Percentiles rank a stretch among this genome's conserved stretches.
Evolutionary conservation across 2,113 vertebrate genomes (phyloP).

Genomic region (Ptilonorhynchus violaceus): DNA sequence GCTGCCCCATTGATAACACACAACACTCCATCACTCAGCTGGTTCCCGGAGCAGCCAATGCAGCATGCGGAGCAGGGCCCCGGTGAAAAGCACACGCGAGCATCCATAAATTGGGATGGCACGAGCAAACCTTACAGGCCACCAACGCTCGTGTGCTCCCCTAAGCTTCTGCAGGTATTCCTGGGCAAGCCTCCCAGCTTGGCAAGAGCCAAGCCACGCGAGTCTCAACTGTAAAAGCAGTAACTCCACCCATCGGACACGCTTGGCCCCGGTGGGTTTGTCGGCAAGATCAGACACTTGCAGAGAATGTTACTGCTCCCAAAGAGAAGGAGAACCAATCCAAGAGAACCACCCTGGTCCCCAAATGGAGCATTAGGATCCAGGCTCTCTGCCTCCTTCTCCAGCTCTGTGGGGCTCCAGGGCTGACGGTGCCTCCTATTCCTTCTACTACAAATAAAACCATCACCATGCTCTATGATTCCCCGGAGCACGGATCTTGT

Average conservation of each 20-base stretch:
- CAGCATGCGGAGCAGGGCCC: rapidly evolving
- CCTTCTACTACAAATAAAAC: background rate
- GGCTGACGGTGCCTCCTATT: background rate
- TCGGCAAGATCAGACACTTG: background rate
- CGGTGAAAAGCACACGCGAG: rapidly evolving
- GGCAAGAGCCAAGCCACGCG: background rate
- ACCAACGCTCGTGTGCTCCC: background rate
- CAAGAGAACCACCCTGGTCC: background rate
- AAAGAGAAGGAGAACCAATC: background rate
- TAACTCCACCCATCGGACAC: rapidly evolving
- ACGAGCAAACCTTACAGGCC: background rate
- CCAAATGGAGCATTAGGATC: rapidly evolving
- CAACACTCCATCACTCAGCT: background rate
- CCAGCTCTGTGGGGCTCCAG: background rate
- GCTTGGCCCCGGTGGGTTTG: rapidly evolving
- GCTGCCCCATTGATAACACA: background rate
- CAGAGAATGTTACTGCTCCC: rapidly evolving
- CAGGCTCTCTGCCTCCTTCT: background rate
- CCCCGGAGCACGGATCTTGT: background rate
- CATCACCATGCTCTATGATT: background rate
- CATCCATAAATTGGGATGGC: background rate
- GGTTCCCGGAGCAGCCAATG: background rate
- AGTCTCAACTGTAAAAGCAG: background rate
- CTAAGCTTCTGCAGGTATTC: background rate
- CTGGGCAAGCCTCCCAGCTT: background rate